phyloP scores from a whole-genome alignment of 2,888 invertebrate genomes.

The Ormyrus pomaceus region DNA sequence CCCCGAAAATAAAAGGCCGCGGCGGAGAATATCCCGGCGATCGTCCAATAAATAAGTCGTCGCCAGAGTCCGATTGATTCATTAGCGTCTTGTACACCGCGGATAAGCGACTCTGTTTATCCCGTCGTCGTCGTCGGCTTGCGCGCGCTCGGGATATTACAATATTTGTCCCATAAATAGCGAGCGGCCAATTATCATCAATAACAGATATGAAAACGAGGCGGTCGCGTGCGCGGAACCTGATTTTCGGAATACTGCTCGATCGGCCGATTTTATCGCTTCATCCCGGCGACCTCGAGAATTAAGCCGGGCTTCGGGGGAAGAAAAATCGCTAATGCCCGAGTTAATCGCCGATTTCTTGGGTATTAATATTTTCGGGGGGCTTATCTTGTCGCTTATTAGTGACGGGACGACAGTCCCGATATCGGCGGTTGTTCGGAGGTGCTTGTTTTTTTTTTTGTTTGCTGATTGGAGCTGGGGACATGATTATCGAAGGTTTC shows the following conservation, averaged over 20 bases:
- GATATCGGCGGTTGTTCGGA: background rate
- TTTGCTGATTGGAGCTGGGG: background rate
- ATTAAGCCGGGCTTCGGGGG: background rate
- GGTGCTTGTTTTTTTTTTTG: background rate
- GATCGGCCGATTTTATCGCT: conserved; percentile 8
- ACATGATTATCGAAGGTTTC: background rate
- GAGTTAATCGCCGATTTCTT: too few species aligned
- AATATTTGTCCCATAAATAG: conserved; percentile 51
- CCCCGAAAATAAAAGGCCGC: too few species aligned
- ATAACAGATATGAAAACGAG: conserved; percentile 56
- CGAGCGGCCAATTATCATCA: conserved; percentile 61
- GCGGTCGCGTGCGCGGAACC: conserved; percentile 9
- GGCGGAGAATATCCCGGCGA: too few species aligned
- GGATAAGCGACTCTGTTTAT: background rate
- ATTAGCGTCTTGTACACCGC: conserved; percentile 10
- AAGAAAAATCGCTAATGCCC: background rate
- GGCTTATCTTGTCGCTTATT: too few species aligned
- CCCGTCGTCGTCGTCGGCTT: background rate
- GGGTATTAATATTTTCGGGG: too few species aligned
- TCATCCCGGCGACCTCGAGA: conserved; percentile 3
- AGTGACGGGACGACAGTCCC: background rate
- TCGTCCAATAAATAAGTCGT: conserved; percentile 44
- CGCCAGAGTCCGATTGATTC: conserved; percentile 21
- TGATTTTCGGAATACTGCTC: conserved; percentile 38
- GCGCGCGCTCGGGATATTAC: background rate